Evolutionary conservation across 2,888 invertebrate genomes (phyloP).

Genomic region (Nipponacmea schrenckii): DNA sequence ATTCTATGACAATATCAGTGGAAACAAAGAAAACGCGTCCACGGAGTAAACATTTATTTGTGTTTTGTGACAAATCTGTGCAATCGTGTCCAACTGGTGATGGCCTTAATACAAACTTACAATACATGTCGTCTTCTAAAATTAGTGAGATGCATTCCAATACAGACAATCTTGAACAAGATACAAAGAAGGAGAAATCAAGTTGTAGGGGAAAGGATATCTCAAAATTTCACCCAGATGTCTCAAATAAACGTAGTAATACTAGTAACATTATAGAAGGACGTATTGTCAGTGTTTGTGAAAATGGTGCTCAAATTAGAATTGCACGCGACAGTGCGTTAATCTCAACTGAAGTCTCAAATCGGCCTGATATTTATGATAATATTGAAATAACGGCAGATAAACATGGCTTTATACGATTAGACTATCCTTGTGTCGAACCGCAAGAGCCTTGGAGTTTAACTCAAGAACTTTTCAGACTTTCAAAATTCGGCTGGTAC

Average conservation of each 20-base stretch:
- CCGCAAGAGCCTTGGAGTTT: slow-evolving; percentile 65
- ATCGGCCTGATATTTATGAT: neutral
- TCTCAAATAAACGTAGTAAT: neutral
- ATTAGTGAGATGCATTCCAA: slow-evolving; percentile 50
- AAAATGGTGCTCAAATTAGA: slow-evolving; percentile 6
- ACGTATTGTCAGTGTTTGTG: neutral
- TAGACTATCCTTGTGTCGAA: slow-evolving; percentile 19
- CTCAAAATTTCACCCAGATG: slow-evolving; percentile 46
- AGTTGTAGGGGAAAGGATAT: slow-evolving; percentile 56
- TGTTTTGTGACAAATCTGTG: slow-evolving; percentile 47
- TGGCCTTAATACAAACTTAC: slow-evolving; percentile 49
- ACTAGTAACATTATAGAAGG: neutral
- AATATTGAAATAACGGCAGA: neutral
- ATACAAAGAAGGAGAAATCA: slow-evolving; percentile 46
- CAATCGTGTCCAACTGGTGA: slow-evolving; percentile 49
- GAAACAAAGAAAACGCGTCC: slow-evolving; percentile 46
- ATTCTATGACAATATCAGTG: slow-evolving; percentile 27
- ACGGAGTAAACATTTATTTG: slow-evolving; percentile 40
- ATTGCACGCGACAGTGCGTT: neutral
- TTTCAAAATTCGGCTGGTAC: slow-evolving; percentile 75
- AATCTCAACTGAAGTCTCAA: neutral
- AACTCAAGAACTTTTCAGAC: slow-evolving; percentile 69
- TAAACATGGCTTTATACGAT: neutral
- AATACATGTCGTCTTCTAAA: slow-evolving; percentile 42
- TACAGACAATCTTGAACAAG: slow-evolving; percentile 47